phyloP scores from a whole-genome alignment of 2,113 vertebrate genomes.

The Miniopterus natalensis region DNA sequence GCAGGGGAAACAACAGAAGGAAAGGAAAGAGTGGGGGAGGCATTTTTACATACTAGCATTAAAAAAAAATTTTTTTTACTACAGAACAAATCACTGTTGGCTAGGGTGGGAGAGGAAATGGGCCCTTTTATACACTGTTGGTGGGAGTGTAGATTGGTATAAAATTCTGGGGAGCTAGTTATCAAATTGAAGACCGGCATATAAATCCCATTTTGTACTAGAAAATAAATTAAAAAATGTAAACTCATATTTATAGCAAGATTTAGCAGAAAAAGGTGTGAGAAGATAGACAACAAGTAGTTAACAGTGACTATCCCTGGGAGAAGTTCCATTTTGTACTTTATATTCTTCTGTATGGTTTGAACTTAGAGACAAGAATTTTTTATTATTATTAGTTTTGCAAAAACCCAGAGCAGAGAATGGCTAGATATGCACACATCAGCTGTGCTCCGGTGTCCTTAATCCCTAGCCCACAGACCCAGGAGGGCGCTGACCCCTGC shows the following conservation, averaged over 20 bases:
- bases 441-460: neutral
- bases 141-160: neutral
- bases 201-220: slow-evolving; percentile 2
- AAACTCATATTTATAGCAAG: neutral
- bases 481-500: neutral
- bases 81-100: neutral
- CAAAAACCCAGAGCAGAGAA: neutral
- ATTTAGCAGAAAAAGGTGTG: slow-evolving; percentile 7
- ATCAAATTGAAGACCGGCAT: slow-evolving; percentile 35
- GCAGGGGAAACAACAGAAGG: slow-evolving; percentile 31
- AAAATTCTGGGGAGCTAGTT: neutral
- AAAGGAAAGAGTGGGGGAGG: neutral
- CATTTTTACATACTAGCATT: neutral
- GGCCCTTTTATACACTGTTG: neutral
- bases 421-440: neutral
- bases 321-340: neutral
- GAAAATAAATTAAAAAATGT: neutral
- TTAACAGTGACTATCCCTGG: neutral
- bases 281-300: neutral
- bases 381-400: neutral
- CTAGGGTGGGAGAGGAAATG: neutral
- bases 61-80: neutral
- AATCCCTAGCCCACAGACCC: neutral
- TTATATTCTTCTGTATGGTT: neutral
- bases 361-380: neutral